A percentile compares a stretch with the other conserved stretches of the same genome.
These are phyloP conservation scores for Halcyon malimbica DNA, from an alignment of 2,113 vertebrate species.

Conservation along the genomic window DNA sequence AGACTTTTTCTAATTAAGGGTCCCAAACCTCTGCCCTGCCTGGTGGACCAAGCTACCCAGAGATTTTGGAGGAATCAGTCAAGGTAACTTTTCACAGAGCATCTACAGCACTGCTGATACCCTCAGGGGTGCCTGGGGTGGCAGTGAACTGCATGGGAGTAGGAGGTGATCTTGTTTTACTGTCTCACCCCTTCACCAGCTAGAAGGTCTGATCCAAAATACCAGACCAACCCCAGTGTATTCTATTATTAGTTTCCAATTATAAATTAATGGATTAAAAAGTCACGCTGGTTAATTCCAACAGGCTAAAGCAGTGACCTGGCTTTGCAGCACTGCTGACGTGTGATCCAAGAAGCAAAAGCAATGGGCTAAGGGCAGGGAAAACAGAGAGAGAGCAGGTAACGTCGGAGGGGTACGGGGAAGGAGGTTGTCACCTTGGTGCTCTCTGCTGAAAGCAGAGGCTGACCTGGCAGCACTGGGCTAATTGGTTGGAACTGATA, in stretches of 20 bases:
- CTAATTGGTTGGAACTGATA: neutral
- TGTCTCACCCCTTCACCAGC: neutral
- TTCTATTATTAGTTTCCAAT: neutral
- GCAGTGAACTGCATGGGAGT: neutral
- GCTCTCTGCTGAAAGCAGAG: rapidly evolving
- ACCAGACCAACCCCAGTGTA: neutral
- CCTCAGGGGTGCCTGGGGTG: neutral
- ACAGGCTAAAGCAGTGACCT: neutral
- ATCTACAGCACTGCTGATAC: neutral
- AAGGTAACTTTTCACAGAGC: neutral
- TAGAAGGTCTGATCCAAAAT: neutral
- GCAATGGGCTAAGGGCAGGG: neutral
- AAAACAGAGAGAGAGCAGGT: neutral
- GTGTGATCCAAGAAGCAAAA: neutral
- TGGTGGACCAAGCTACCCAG: neutral
- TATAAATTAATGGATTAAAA: neutral
- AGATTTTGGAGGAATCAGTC: neutral
- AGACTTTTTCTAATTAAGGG: neutral
- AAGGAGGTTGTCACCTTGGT: neutral
- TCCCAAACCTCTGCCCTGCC: neutral
- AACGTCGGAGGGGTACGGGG: neutral
- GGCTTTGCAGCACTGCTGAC: neutral
- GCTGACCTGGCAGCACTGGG: neutral
- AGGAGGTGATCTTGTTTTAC: neutral
- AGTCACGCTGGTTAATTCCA: neutral